phyloP scores from a whole-genome alignment of 1,140 invertebrate species.

The Pseudomyrmex sp. region DNA sequence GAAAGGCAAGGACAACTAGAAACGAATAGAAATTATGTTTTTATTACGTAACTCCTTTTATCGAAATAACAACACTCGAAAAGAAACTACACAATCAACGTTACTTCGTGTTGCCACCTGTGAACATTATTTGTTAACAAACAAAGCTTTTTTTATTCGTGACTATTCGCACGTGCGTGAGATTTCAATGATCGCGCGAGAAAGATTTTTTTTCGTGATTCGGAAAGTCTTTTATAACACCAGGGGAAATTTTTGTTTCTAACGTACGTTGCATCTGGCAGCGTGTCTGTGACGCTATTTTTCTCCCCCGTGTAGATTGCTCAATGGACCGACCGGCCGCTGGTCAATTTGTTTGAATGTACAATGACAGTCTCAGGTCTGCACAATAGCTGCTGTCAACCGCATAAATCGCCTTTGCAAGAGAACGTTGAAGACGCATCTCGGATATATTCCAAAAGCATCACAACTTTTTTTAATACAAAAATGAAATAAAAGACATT shows the following conservation, averaged over 20 bases:
- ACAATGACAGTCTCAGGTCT: constrained; percentile 70
- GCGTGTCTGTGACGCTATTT: constrained; percentile 66
- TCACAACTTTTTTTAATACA: too few relatives aligned
- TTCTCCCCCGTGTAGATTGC: constrained; percentile 74
- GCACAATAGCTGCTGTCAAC: constrained; percentile 73
- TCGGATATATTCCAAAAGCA: neutral
- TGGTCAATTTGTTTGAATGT: constrained; percentile 80
- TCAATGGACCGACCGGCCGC: constrained; percentile 74
- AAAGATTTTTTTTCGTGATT: constrained; percentile 36
- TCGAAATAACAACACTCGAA: neutral
- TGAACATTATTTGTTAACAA: constrained; percentile 21
- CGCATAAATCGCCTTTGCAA: constrained; percentile 77
- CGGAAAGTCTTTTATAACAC: constrained; percentile 34
- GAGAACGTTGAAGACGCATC: constrained; percentile 70
- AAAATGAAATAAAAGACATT: too few relatives aligned
- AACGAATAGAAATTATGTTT: constrained; percentile 25
- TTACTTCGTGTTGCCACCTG: constrained; percentile 17
- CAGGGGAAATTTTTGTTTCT: constrained; percentile 28
- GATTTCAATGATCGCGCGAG: constrained; percentile 19
- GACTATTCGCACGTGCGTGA: constrained; percentile 29
- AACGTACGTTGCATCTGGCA: constrained; percentile 68
- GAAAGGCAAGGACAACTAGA: neutral
- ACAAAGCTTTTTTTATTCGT: constrained; percentile 17
- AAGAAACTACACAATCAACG: constrained; percentile 17
- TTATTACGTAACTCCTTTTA: neutral